phyloP scores from a whole-genome alignment of 2,797 vertebrate species.

The Tragelaphus eurycerus region DNA sequence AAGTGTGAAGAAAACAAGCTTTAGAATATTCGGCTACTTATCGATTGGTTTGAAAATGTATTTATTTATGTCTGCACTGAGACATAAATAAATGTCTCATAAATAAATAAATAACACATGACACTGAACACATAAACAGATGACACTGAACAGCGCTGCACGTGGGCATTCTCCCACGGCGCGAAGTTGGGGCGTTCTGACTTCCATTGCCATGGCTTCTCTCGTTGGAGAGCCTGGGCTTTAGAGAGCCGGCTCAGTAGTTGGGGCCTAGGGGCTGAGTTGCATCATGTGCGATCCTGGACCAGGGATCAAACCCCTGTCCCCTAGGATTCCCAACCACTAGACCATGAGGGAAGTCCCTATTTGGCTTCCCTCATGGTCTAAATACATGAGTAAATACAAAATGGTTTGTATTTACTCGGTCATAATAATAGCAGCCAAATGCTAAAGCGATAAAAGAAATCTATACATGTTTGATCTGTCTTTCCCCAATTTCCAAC shows the following conservation, averaged over 20 bases:
- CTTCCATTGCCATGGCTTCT: background rate
- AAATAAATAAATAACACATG: background rate
- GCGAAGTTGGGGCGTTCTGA: background rate
- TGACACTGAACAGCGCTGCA: rapidly evolving
- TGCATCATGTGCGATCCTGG: background rate
- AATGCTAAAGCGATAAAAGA: background rate
- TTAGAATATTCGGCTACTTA: background rate
- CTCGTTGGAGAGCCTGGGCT: background rate
- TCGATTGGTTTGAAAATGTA: background rate
- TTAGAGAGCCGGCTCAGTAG: background rate
- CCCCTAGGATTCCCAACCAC: background rate
- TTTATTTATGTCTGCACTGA: background rate
- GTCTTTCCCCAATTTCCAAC: background rate
- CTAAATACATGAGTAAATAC: too few species aligned
- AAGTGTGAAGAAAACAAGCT: background rate
- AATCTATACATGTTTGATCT: background rate
- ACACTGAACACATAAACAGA: background rate
- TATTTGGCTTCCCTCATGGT: too few species aligned
- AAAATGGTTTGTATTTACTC: background rate
- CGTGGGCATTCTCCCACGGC: rapidly evolving
- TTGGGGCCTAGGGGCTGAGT: background rate
- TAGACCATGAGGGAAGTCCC: background rate
- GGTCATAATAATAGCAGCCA: background rate
- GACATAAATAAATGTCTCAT: background rate
- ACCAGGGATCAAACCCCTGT: background rate